These are phyloP conservation scores for Drosophila grimshawi DNA, from an alignment of 1,140 invertebrate species.

Conservation along the genomic window DNA sequence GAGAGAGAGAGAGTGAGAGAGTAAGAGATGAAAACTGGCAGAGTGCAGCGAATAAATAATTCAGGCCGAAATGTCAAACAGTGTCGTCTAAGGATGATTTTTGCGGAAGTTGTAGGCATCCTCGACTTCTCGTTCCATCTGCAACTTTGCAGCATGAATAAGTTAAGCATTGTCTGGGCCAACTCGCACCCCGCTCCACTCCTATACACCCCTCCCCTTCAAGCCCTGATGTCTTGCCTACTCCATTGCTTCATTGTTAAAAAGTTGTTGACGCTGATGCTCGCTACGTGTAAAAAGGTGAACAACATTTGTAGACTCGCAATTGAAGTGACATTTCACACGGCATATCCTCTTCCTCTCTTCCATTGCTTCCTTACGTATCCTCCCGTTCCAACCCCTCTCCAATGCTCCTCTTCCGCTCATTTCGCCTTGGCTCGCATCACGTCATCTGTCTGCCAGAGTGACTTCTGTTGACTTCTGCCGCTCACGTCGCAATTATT, in stretches of 20 bases:
- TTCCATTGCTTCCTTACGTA: conserved; percentile 4
- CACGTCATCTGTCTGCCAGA: conserved; percentile 68
- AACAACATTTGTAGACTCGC: conserved; percentile 79
- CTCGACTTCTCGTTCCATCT: conserved; percentile 16
- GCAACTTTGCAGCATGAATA: conserved; percentile 75
- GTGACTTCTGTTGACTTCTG: conserved; percentile 55
- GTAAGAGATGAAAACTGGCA: conserved; percentile 17
- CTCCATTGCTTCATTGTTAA: conserved; percentile 64
- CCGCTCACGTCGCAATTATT: conserved; percentile 77
- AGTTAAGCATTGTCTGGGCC: conserved; percentile 71
- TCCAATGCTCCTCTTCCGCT: neutral
- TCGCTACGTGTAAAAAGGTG: conserved; percentile 78
- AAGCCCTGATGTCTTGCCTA: neutral
- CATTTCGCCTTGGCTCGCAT: neutral
- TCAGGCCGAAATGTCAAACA: conserved; percentile 80
- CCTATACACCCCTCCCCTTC: neutral
- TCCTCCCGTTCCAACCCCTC: neutral
- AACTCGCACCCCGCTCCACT: neutral
- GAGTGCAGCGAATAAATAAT: conserved; percentile 78
- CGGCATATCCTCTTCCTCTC: conserved; percentile 9
- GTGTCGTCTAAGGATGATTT: conserved; percentile 77
- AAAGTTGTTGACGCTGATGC: conserved; percentile 82
- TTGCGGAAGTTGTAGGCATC: conserved; percentile 71
- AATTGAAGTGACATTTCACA: conserved; percentile 76
- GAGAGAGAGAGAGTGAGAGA: conserved; percentile 6